Base-by-base conservation (phyloP, 2,113 vertebrate genomes). In the Pseudorectes ferrugineus region DNA sequence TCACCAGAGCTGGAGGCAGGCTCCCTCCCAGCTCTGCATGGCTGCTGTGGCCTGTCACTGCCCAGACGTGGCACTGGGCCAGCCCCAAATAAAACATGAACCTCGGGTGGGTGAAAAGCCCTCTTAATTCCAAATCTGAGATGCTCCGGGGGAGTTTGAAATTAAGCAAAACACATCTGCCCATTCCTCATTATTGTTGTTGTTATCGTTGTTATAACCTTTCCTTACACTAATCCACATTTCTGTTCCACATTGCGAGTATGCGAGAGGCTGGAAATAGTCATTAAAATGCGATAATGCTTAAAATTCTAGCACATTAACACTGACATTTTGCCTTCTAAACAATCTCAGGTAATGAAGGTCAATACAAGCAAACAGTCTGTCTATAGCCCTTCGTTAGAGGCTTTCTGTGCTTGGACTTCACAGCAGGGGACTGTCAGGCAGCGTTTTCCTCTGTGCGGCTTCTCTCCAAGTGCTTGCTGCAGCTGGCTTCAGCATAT, bases 401-500 rank as follows among this genome's bases (percentile, higher is more conserved):
- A 96, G 91, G 85, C 84, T 92, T 79, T 75, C 88, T 96, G 94
- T 38, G 90, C 96, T 94, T 89, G 97, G 96, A 92, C 97, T 94
- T 96, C 97, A 92, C 98, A 97, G 97, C 96, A 80, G 98, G 98
- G 82, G 79, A 95, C 95, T 95, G 97, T 85, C 97, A 97, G 96
- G 59, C 85, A 52, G 95, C 33, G 71, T 90, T 96, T 93, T 97
- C 94, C 95, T 96, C 96, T 96, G 89, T 70, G 97, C 61, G 0
- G 97, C 87, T 97, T 73, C 95, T 62, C 94, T 98, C 97, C 8
- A 22, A 97, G 89, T 94, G 81, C 88, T 89, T 72, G 83, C 97
- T 97, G 96, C 98, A 98, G 97, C 98, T 98, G 98, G 97, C 96
- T 96, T 83, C 81, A 95, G 97, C 98, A 98, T 98, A 98, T 98